Evolutionary conservation across 2,113 vertebrate genomes (phyloP).

Genomic region (Bubo scandiacus): DNA sequence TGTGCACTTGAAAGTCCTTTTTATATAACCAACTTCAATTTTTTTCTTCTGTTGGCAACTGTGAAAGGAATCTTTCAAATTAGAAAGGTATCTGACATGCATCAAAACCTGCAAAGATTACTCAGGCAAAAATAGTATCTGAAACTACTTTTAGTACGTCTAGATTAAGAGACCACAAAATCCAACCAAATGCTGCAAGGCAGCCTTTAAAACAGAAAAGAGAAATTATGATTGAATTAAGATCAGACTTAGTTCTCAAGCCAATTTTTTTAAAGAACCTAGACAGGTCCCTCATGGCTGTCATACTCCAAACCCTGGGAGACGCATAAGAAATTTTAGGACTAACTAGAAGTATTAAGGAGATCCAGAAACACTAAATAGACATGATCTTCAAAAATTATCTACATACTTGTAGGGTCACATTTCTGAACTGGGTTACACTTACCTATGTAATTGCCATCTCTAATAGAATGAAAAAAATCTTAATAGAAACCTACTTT

Average conservation of each 20-base stretch:
- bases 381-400: neutral
- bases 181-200: neutral
- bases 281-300: neutral
- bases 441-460: neutral
- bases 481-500: conserved; percentile 60
- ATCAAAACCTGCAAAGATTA: neutral
- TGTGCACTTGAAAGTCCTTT: neutral
- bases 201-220: neutral
- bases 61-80: neutral
- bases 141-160: neutral
- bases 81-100: neutral
- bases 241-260: neutral
- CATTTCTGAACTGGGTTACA: neutral
- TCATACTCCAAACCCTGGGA: neutral
- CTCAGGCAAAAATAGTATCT: neutral
- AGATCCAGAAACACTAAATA: neutral
- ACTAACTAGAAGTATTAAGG: neutral
- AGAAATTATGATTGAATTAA: neutral
- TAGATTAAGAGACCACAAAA: neutral
- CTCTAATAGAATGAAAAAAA: neutral
- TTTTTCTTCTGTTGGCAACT: neutral
- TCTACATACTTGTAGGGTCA: neutral
- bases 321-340: neutral
- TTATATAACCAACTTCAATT: neutral
- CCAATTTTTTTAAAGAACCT: neutral